Percentiles rank a stretch among this genome's conserved stretches.
Evolutionary conservation across 2,797 vertebrate species (phyloP).

Genomic region (Alfaro cultratus): DNA sequence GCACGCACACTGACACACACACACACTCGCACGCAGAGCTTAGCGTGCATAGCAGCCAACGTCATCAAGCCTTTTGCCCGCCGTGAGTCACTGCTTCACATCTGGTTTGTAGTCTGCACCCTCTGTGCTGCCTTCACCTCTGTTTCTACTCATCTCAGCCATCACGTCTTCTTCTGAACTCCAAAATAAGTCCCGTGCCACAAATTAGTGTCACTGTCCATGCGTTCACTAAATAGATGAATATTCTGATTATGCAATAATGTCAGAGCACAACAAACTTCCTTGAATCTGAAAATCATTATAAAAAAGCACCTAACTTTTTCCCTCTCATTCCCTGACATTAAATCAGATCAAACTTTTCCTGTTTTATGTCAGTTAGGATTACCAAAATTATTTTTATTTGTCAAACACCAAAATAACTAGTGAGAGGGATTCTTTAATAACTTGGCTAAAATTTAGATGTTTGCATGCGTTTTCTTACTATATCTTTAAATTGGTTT

Average conservation of each 20-base stretch:
- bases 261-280: not conserved
- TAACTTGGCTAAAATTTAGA: not conserved
- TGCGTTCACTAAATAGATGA: not conserved
- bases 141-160: slow-evolving; percentile 35
- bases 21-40: slow-evolving; percentile 31
- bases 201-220: not conserved
- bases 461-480: not conserved
- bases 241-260: not conserved
- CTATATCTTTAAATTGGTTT: not conserved
- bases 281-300: too few relatives aligned
- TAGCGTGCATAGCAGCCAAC: slow-evolving; percentile 64
- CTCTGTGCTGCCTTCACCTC: slow-evolving; percentile 48
- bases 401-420: not conserved
- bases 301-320: not conserved
- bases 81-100: slow-evolving; percentile 75
- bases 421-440: not conserved
- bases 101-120: slow-evolving; percentile 72
- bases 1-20: slow-evolving; percentile 22
- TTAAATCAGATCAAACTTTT: not conserved
- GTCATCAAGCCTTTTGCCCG: slow-evolving; percentile 67
- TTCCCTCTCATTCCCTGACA: not conserved
- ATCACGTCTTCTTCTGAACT: slow-evolving; percentile 20
- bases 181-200: not conserved
- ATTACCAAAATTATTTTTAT: not conserved
- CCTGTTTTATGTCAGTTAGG: not conserved